Base-by-base conservation (phyloP, 2,888 invertebrate species). In the Lasioglossum villosulum region DNA sequence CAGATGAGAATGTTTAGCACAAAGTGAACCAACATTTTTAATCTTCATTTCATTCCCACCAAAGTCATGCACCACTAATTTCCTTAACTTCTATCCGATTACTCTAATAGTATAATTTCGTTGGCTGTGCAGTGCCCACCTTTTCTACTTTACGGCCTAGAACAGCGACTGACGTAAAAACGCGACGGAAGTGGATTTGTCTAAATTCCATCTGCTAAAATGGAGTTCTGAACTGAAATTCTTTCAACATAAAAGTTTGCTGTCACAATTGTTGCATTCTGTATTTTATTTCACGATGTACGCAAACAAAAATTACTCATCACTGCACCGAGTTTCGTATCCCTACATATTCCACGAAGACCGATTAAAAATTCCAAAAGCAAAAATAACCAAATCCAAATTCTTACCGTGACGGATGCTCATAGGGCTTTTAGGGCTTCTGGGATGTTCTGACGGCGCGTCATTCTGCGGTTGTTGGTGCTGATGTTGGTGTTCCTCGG, bases 331-430 rank as follows among this genome's bases (percentile, higher is more conserved):
- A 23, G 8, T 2, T 8, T 52, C 2, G 23, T n/a, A 0, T 19
- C 19, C 0, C 23, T 10, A 34, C 2, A 34, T 14, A 37, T 37
- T 63, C 63, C 2, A 16, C 5, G 16, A 16, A 5, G 16, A 4
- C 16, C 19, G 10, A 19, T 23, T 5, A 12, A 70, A 37, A 70
- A 37, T 12, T 23, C 1, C 4, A 34, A 23, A 66, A 37, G 19
- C 4, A 39, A 63, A 16, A 19, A 52, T 23, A 37, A 1, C 10
- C 10, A 37, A n/a, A 37, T 30, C 4, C 56, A 4, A 14, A 8
- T 23, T 37, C 92, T 92, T 71, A 95, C 95, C 95, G 80, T 95
- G 95, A 70, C 95, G 94, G 78, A 94, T 92, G 81, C 95, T 95
- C 70, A 95, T 75, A 14, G 95, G 95, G 83, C 95, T 95, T 23